Evolutionary conservation across 2,113 vertebrate species (phyloP).

Genomic region (Oceanodroma tethys): DNA sequence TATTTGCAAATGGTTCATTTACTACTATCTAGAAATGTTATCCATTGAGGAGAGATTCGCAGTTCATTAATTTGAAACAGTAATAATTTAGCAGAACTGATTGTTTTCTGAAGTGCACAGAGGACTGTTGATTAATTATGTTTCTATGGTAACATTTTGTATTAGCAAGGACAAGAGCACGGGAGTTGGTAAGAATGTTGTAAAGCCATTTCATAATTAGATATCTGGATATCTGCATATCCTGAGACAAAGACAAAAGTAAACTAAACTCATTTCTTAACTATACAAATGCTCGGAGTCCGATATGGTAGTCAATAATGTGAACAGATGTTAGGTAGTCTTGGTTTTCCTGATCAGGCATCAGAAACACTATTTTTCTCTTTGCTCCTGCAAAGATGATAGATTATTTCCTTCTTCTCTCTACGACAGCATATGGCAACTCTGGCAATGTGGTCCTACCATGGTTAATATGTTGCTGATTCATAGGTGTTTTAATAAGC

Average conservation of each 20-base stretch:
- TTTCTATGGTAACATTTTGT: neutral
- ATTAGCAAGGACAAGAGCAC: neutral
- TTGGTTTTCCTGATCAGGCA: neutral
- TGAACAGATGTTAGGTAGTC: neutral
- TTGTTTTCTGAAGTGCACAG: neutral
- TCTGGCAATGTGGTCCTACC: neutral
- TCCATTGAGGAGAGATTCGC: neutral
- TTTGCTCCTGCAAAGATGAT: neutral
- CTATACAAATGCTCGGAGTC: neutral
- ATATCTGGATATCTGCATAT: neutral
- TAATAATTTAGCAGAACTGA: neutral
- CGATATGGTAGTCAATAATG: neutral
- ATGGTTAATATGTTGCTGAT: neutral
- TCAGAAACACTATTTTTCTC: neutral
- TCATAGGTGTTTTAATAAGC: neutral
- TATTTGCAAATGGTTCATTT: neutral
- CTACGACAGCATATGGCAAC: accelerated
- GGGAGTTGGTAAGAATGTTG: neutral
- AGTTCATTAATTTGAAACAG: neutral
- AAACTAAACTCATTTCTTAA: neutral
- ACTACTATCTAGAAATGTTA: neutral
- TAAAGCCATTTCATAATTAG: neutral
- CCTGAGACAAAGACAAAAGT: neutral
- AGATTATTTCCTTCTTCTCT: neutral
- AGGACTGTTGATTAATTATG: neutral